Evolutionary conservation across 2,888 invertebrate species (phyloP), one percentile per base, ranked within the genome.

Genomic region (Liodrosophila aerea): DNA sequence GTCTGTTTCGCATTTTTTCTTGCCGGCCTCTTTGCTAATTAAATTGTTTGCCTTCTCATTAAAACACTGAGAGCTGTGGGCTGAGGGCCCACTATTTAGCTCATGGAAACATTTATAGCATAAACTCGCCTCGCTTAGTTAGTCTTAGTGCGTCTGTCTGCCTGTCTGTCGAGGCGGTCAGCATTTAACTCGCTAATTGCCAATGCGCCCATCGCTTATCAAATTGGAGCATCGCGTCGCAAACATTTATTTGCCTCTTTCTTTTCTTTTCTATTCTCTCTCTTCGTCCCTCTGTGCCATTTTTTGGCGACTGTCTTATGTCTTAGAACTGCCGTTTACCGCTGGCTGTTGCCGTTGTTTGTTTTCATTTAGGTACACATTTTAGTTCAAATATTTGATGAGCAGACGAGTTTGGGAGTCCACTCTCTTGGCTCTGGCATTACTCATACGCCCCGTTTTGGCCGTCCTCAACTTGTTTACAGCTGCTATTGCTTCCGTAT

Each of bases 101-200:
- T 84, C 80, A 85, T 73, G 81, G 86, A 66, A 80, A 85, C 86
- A 85, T 80, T 83, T 85, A 84, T 84, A 85, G 84, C 64, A 66
- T 56, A 64, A 59, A 61, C 62, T 47, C 61, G 57, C 46, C 16
- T 31, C 57, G 43, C 29, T 39, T 49, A 5, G 5, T 22, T 11
- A 41, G 16, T 5, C 29, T 39, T 49, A 5, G 5, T 22, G 16
- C 46, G 16, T 5, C 34, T 27, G 49, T 11, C 22, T 9, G 7
- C 18, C 16, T 11, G 39, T 39, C 9, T 5, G 36, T 27, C 15
- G 15, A n/a, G 37, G 39, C 57, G 78, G 59, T 58, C 53, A 59
- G 80, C 80, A 73, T 78, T 81, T 86, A 84, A 84, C 86, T 86
- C 82, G 81, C 86, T 80, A 80, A 80, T 80, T 80, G 80, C 75